Evolutionary conservation across 2,888 invertebrate species (phyloP).

Genomic region (Agonopterix heracliana): DNA sequence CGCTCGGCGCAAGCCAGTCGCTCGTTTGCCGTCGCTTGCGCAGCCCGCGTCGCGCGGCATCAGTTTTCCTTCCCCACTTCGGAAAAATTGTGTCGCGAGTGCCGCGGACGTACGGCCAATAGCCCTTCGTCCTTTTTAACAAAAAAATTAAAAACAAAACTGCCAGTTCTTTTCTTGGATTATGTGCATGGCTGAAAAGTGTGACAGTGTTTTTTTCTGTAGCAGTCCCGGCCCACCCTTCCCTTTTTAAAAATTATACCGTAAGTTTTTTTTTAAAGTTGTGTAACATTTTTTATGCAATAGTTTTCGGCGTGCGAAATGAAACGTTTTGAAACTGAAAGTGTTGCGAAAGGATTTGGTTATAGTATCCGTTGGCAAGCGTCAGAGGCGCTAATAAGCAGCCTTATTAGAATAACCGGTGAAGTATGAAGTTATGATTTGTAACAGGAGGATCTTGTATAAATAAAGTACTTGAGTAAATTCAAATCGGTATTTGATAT

Average conservation of each 20-base stretch:
- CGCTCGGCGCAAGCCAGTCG: constrained; percentile 43
- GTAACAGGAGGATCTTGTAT: no score
- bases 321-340: constrained; percentile 37
- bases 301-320: constrained; percentile 20
- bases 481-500: no score
- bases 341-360: constrained; percentile 24
- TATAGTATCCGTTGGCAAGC: constrained; percentile 18
- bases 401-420: constrained; percentile 29
- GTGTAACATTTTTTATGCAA: constrained; percentile 23
- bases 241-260: constrained; percentile 25
- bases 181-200: constrained; percentile 68
- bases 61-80: constrained; percentile 50
- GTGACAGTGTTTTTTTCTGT: constrained; percentile 45
- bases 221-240: constrained; percentile 63
- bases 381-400: constrained; percentile 37
- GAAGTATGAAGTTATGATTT: not conserved
- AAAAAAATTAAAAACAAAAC: constrained; percentile 16
- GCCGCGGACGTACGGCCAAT: constrained; percentile 20
- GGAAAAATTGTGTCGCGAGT: constrained; percentile 73
- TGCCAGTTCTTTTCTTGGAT: constrained; percentile 34
- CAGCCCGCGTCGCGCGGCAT: constrained; percentile 62
- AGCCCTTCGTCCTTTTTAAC: constrained; percentile 8
- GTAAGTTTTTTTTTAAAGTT: constrained; percentile 23
- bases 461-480: no score
- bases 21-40: constrained; percentile 55